A percentile compares a stretch with the other conserved stretches of the same genome.
These are phyloP conservation scores for Rhinogobio ventralis DNA, from an alignment of 2,797 vertebrate genomes.

Conservation along the genomic window DNA sequence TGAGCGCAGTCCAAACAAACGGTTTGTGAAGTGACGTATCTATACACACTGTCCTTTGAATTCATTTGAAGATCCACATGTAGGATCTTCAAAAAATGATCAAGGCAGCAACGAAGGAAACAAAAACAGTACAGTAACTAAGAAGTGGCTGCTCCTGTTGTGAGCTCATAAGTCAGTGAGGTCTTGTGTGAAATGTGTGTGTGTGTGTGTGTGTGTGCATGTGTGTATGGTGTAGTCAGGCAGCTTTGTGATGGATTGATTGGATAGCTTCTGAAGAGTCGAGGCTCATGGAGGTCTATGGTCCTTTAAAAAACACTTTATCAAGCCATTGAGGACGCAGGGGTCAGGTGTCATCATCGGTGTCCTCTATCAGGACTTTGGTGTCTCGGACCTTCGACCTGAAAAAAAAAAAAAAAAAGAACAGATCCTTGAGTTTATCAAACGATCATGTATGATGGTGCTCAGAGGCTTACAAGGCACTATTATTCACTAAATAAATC, in stretches of 20 bases:
- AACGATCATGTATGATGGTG: not conserved
- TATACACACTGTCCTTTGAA: conserved; percentile 76
- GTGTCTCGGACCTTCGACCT: conserved; percentile 95
- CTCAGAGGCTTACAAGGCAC: not conserved
- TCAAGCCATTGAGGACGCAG: conserved; percentile 76
- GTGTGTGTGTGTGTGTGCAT: conserved; percentile 2
- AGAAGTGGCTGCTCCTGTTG: conserved; percentile 51
- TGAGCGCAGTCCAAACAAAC: conserved; percentile 62
- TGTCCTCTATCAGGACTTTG: conserved; percentile 97
- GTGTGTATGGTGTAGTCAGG: conserved; percentile 69
- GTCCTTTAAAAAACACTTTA: conserved; percentile 76
- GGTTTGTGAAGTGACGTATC: conserved; percentile 63
- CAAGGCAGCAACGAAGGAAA: conserved; percentile 76
- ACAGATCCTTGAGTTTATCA: not conserved
- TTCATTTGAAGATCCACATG: conserved; percentile 69
- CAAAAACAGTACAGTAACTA: conserved; percentile 72
- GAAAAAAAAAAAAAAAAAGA: not conserved
- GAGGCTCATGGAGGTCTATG: conserved; percentile 46
- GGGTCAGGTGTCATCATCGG: conserved; percentile 95
- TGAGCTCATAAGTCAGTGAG: conserved; percentile 10
- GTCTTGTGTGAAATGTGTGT: conserved; percentile 50
- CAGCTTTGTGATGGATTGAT: conserved; percentile 78
- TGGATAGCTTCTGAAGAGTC: conserved; percentile 61
- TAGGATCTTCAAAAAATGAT: conserved; percentile 79
- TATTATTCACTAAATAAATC: not conserved